These are phyloP conservation scores for Neomicropteryx cornuta DNA, from an alignment of 1,140 invertebrate genomes.

Conservation along the genomic window DNA sequence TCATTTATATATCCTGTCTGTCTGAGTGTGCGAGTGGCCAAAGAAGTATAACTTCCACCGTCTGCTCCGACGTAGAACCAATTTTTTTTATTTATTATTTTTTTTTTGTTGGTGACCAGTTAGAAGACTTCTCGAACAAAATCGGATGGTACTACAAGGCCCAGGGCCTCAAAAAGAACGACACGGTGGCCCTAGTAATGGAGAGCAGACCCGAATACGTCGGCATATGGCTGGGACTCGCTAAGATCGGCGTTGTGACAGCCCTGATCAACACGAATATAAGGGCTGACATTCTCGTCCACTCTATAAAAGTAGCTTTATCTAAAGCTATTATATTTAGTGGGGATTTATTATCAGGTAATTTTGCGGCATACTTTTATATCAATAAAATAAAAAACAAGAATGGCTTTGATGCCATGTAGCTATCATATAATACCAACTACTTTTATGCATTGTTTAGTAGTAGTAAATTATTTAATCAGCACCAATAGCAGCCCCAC, in stretches of 20 bases:
- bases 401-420: no score
- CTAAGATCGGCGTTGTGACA: conserved; percentile 71
- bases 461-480: no score
- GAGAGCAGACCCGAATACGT: conserved; percentile 74
- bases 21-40: no score
- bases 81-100: no score
- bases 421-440: no score
- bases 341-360: conserved; percentile 51
- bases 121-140: conserved; percentile 63
- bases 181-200: conserved; percentile 78
- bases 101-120: conserved; percentile 63
- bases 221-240: conserved; percentile 79
- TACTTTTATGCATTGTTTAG: no score
- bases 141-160: conserved; percentile 64
- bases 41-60: no score
- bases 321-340: conserved; percentile 69
- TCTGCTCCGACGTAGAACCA: no score
- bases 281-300: conserved; percentile 57
- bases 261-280: conserved; percentile 87
- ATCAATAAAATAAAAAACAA: no score
- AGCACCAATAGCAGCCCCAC: no score
- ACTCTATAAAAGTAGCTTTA: conserved; percentile 68
- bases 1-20: no score
- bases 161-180: conserved; percentile 53
- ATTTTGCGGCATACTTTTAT: no score